These are phyloP conservation scores for Cyclina sinensis DNA, from an alignment of 1,140 invertebrate genomes.

Conservation along the genomic window DNA sequence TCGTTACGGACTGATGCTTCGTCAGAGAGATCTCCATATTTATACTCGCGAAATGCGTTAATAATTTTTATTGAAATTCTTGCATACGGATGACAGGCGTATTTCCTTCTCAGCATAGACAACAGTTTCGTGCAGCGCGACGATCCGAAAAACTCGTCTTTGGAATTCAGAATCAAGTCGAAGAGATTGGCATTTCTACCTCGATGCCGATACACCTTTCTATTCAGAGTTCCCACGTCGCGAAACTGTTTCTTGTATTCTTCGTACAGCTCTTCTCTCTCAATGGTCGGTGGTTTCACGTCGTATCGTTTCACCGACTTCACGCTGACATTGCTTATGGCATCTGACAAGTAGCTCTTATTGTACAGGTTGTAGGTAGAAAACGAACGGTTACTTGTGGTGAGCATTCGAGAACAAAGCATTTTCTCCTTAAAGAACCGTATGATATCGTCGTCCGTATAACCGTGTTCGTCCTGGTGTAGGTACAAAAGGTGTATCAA, in stretches of 20 bases:
- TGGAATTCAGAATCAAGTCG: conserved; percentile 17
- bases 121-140: background rate
- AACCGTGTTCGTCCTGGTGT: background rate
- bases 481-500: background rate
- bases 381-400: background rate
- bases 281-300: background rate
- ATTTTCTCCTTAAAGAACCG: background rate
- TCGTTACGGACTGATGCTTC: background rate
- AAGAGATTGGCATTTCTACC: conserved; percentile 22
- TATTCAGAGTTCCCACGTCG: conserved; percentile 1
- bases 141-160: background rate
- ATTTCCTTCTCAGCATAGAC: background rate
- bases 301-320: background rate
- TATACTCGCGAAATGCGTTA: background rate
- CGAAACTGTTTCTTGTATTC: background rate
- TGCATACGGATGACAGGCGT: background rate
- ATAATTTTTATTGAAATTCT: background rate
- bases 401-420: conserved; percentile 3
- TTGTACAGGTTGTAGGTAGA: background rate
- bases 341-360: background rate
- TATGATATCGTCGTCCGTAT: background rate
- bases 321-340: background rate
- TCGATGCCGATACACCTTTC: background rate
- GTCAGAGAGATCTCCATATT: background rate
- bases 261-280: conserved; percentile 1